These are phyloP conservation scores for Rhingia rostrata DNA, from an alignment of 2,888 invertebrate species.

Conservation along the genomic window DNA sequence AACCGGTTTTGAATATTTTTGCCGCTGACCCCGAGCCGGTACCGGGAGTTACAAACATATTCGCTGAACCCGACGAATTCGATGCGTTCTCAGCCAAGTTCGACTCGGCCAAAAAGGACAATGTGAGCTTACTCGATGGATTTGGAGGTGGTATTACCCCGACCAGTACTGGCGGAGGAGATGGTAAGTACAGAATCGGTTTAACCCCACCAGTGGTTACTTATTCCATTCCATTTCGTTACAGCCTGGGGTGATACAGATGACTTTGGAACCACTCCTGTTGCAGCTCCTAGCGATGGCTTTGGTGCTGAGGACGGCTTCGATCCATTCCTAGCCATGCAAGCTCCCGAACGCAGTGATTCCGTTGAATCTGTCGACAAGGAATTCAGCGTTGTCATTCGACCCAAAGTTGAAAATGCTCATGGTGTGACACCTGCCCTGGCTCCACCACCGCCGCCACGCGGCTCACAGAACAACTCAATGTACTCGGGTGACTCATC, in stretches of 20 bases:
- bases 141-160: slow-evolving; percentile 79
- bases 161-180: slow-evolving; percentile 78
- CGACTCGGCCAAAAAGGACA: slow-evolving; percentile 85
- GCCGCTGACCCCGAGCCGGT: slow-evolving; percentile 79
- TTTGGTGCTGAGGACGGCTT: slow-evolving; percentile 90
- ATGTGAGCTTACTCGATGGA: slow-evolving; percentile 81
- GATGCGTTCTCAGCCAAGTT: slow-evolving; percentile 96
- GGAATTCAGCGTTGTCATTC: slow-evolving; percentile 91
- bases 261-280: slow-evolving; percentile 79
- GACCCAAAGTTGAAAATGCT: slow-evolving; percentile 84
- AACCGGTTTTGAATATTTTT: slow-evolving; percentile 76
- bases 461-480: slow-evolving; percentile 76
- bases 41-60: slow-evolving; percentile 81
- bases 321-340: slow-evolving; percentile 91
- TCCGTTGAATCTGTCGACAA: slow-evolving; percentile 90
- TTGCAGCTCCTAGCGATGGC: slow-evolving; percentile 80
- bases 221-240: slow-evolving; percentile 16
- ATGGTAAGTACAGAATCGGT: slow-evolving; percentile 78
- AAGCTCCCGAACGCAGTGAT: slow-evolving; percentile 87
- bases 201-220: neutral
- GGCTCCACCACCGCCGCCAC: slow-evolving; percentile 87
- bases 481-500: slow-evolving; percentile 84
- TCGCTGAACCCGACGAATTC: slow-evolving; percentile 86
- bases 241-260: slow-evolving; percentile 82
- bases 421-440: slow-evolving; percentile 87